Evolutionary conservation across 92 coral and sea anemone genomes (phyloP), one percentile per base, ranked within the genome.

Genomic region (Virgularia gustaviana): DNA sequence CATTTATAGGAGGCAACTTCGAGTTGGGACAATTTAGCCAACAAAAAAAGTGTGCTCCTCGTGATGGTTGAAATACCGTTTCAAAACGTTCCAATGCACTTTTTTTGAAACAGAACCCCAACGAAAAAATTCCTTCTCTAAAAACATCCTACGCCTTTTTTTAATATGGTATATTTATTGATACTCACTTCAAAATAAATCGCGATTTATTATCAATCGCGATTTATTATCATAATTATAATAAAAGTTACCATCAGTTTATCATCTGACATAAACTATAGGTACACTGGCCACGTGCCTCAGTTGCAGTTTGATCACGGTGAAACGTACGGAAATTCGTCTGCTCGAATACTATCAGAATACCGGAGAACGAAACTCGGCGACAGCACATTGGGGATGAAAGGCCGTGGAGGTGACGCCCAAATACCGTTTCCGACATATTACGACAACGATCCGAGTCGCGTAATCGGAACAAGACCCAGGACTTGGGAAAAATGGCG

Each of bases 401-500:
- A 28, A 1, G 91, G 94, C 13, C 85, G 94, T 55, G 98, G 98
- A 3, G 96, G 98, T 0, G 96, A 92, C 77, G 85, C 90, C 37
- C 47, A 72, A 39, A 78, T 92, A 29, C 96, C 98, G 31, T 92
- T 92, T 63, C 98, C 96, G 51, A 89, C 98, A 15, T 92, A 84
- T 71, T 92, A 92, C 80, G 90, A 89, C 25, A 75, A 88, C 54
- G 83, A 92, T 56, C 98, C 98, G 34, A 88, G 90, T 67, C 98
- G 88, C 71, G 92, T 92, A 72, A 77, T 89, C 11, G 98, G 98
- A n/a, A 88, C 96, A 30, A 82, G 96, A 55, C 81, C 96, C 6
- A 80, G 83, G 65, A 83, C 96, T 53, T 88, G 98, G 63, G 98
- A 92, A 60, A 90, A 96, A 30, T 92, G 98, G 98, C 80, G 71